Conservation (phyloP, 2,888 invertebrate genomes). For the Ganaspis brasiliensis region DNA sequence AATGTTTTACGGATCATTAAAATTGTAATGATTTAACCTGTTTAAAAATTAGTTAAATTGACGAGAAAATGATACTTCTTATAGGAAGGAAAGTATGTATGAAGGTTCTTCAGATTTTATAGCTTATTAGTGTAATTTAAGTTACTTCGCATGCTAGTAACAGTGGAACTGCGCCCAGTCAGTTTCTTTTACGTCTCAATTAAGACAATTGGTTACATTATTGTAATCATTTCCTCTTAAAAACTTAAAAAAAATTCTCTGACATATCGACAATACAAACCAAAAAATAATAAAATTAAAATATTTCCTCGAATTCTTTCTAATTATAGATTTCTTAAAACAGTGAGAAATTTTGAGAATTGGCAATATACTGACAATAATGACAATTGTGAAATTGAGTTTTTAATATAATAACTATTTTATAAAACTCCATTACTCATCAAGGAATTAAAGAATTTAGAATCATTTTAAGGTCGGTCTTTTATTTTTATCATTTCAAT, state of each 20-base stretch:
- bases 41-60: slow-evolving; percentile 23
- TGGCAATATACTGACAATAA: no score
- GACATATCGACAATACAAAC: not conserved
- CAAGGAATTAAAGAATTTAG: no score
- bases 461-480: no score
- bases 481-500: no score
- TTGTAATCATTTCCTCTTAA: slow-evolving; percentile 23
- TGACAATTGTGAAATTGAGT: no score
- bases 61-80: slow-evolving; percentile 26
- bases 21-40: slow-evolving; percentile 14
- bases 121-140: slow-evolving; percentile 12
- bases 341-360: no score
- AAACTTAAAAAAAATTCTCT: not conserved
- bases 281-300: not conserved
- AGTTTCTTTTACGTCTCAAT: slow-evolving; percentile 35
- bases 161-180: slow-evolving; percentile 35
- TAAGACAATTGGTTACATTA: slow-evolving; percentile 37
- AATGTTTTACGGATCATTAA: slow-evolving; percentile 11
- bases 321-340: not conserved
- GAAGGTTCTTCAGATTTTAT: slow-evolving; percentile 14
- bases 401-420: no score
- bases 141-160: slow-evolving; percentile 24
- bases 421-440: no score
- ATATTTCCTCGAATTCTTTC: not conserved
- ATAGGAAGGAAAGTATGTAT: slow-evolving; percentile 16